Percentiles rank a stretch among this genome's conserved stretches.
phyloP scores from a whole-genome alignment of 2,797 vertebrate genomes.

The Sylvia borin region DNA sequence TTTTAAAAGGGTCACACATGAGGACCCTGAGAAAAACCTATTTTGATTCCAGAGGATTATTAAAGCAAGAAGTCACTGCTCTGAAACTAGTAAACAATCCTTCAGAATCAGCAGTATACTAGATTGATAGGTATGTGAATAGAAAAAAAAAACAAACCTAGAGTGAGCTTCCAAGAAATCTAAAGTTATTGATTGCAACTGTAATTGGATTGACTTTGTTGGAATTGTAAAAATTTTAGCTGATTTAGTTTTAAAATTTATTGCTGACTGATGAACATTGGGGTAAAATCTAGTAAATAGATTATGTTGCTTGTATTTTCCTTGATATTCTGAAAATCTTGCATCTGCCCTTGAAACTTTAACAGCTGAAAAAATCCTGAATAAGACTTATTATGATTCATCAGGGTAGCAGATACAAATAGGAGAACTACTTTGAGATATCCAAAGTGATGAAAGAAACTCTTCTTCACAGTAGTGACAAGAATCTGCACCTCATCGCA shows the following conservation, averaged over 20 bases:
- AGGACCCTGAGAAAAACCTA: conserved; percentile 8
- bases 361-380: background rate
- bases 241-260: background rate
- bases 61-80: conserved; percentile 3
- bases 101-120: background rate
- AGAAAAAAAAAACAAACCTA: background rate
- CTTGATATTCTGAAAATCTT: background rate
- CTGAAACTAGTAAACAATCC: background rate
- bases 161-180: background rate
- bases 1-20: conserved; percentile 23
- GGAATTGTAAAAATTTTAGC: background rate
- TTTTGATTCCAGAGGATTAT: conserved; percentile 23
- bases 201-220: background rate
- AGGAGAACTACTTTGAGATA: background rate
- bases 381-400: background rate
- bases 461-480: background rate
- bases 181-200: background rate
- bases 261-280: background rate
- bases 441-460: background rate
- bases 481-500: background rate
- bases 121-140: background rate
- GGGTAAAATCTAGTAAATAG: background rate
- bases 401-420: background rate
- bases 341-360: background rate
- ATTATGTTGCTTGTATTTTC: background rate